Percentiles rank a stretch among this genome's conserved stretches.
Evolutionary conservation across 2,888 invertebrate species (phyloP).

Genomic region (Apamea epomidion): DNA sequence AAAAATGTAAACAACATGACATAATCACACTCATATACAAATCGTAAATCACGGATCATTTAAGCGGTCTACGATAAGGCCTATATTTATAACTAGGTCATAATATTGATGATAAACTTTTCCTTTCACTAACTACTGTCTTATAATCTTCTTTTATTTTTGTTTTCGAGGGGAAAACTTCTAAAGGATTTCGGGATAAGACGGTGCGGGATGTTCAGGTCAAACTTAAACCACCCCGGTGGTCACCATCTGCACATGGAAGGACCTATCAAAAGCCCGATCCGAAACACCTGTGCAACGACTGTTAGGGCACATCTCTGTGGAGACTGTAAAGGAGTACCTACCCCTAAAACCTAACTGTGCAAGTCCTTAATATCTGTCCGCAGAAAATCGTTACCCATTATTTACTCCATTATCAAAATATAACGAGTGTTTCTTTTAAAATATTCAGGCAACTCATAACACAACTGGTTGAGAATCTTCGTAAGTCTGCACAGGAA

Average conservation of each 20-base stretch:
- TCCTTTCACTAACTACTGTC: not conserved
- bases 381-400: not conserved
- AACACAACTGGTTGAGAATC: conserved; percentile 75
- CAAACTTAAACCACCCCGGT: too few species aligned
- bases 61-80: not conserved
- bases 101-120: not conserved
- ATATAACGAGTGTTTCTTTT: not conserved
- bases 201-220: too few species aligned
- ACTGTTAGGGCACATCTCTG: not conserved
- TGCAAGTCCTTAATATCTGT: not conserved
- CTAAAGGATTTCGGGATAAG: too few species aligned
- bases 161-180: too few species aligned
- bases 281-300: not conserved
- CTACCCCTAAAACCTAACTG: not conserved
- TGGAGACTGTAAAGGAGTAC: not conserved
- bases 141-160: too few species aligned
- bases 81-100: not conserved
- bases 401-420: not conserved
- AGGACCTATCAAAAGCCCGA: not conserved
- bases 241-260: too few species aligned
- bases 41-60: not conserved
- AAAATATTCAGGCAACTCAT: conserved; percentile 75
- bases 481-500: conserved; percentile 76
- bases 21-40: not conserved
- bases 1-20: not conserved